A percentile compares a stretch with the other conserved stretches of the same genome.
Evolutionary conservation across 2,113 vertebrate genomes (phyloP).

Genomic region (Sinocyclocheilus grahami): DNA sequence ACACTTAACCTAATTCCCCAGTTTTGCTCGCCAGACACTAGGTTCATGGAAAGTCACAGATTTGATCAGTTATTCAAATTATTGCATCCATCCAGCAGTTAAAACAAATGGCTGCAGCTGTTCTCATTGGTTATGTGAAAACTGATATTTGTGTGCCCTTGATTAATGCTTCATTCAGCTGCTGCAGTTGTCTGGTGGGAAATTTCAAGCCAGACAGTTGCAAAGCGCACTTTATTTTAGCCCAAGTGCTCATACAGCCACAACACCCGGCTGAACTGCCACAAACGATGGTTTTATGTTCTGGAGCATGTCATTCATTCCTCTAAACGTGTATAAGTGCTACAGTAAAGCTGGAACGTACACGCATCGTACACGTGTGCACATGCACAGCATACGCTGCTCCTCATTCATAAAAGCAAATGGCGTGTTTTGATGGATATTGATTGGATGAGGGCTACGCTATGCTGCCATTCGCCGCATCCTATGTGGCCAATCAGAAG

Average conservation of each 20-base stretch:
- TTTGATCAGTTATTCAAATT: slow-evolving; percentile 54
- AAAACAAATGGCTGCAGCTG: slow-evolving; percentile 43
- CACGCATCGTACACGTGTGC: not conserved
- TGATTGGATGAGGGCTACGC: slow-evolving; percentile 52
- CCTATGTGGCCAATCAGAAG: slow-evolving; percentile 52
- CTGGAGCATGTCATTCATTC: not conserved
- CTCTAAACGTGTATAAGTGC: not conserved
- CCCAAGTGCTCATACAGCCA: not conserved
- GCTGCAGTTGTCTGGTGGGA: not conserved
- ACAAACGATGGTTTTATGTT: not conserved
- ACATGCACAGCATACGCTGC: slow-evolving; percentile 40
- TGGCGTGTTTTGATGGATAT: slow-evolving; percentile 51
- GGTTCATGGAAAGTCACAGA: slow-evolving; percentile 75
- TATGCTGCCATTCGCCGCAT: slow-evolving; percentile 40
- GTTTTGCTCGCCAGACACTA: slow-evolving; percentile 60
- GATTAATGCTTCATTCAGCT: slow-evolving; percentile 20
- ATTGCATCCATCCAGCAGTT: slow-evolving; percentile 34
- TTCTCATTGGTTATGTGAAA: slow-evolving; percentile 44
- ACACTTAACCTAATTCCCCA: slow-evolving; percentile 75
- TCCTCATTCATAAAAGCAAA: slow-evolving; percentile 64
- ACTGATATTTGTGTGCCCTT: slow-evolving; percentile 29
- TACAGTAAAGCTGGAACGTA: not conserved
- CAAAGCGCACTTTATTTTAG: not conserved
- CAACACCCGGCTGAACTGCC: not conserved
- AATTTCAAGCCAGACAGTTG: slow-evolving; percentile 14